These are phyloP conservation scores for Zosterops lateralis DNA, from an alignment of 2,113 vertebrate genomes.

Conservation along the genomic window DNA sequence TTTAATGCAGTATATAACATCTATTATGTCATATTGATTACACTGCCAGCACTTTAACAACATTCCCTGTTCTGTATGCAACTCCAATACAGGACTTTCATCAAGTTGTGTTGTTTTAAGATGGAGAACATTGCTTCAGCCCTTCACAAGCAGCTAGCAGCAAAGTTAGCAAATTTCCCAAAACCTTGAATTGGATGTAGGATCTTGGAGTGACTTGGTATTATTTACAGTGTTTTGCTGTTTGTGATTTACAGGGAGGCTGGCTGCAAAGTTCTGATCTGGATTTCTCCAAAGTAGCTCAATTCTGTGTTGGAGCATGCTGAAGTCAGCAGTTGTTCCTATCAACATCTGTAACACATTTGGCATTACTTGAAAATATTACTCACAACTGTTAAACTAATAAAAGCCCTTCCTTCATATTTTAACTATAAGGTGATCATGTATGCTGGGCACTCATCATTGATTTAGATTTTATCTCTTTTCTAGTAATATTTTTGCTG, in stretches of 20 bases:
- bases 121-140: not conserved
- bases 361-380: constrained; percentile 53
- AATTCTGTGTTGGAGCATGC: not conserved
- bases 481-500: not conserved
- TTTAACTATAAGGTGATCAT: constrained; percentile 30
- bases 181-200: not conserved
- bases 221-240: constrained; percentile 20
- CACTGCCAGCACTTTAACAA: not conserved
- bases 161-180: not conserved
- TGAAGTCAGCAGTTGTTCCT: constrained; percentile 31
- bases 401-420: constrained; percentile 16
- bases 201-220: not conserved
- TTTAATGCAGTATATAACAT: not conserved
- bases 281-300: constrained; percentile 13
- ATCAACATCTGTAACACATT: constrained; percentile 58
- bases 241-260: not conserved
- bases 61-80: not conserved
- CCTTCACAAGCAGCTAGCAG: not conserved
- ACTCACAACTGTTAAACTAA: constrained; percentile 33
- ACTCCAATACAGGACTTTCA: not conserved
- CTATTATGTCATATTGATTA: not conserved
- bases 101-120: not conserved
- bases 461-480: constrained; percentile 8
- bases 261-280: not conserved
- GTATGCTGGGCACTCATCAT: not conserved